A percentile compares a stretch with the other conserved stretches of the same genome.
Evolutionary conservation across 1,140 invertebrate genomes (phyloP).

Genomic region (Radopholus similis): DNA sequence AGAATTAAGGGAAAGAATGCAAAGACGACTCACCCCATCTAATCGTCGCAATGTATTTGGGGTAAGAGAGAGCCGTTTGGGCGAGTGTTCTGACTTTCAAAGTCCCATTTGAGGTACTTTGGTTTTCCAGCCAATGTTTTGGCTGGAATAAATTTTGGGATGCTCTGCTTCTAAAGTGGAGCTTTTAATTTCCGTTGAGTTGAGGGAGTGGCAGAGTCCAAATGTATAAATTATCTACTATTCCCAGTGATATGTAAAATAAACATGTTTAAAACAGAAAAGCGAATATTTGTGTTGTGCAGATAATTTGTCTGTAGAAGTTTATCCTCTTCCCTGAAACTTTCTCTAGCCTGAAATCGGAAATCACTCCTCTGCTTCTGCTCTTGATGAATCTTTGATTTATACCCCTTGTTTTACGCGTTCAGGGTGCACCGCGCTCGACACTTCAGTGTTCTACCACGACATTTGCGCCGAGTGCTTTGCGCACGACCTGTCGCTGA

Average conservation of each 20-base stretch:
- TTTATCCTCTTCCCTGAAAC: too few species aligned
- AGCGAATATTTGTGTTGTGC: background rate
- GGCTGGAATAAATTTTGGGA: too few species aligned
- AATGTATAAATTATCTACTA: too few species aligned
- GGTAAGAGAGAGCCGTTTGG: too few species aligned
- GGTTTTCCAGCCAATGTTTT: too few species aligned
- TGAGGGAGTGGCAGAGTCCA: too few species aligned
- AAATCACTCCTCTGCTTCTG: background rate
- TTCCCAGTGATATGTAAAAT: background rate
- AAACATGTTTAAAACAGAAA: background rate
- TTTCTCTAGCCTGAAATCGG: background rate
- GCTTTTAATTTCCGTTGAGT: background rate
- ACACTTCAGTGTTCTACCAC: constrained; percentile 4
- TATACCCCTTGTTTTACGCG: background rate
- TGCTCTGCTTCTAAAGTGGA: background rate
- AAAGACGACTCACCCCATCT: too few species aligned
- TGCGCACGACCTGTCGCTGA: constrained; percentile 7
- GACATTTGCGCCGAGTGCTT: constrained; percentile 12
- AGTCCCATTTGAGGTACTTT: too few species aligned
- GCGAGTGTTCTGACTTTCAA: too few species aligned
- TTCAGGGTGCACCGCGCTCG: background rate
- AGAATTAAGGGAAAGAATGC: too few species aligned
- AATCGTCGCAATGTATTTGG: too few species aligned
- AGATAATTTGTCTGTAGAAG: background rate
- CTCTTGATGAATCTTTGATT: background rate